A percentile compares a stretch with the other conserved stretches of the same genome.
These are phyloP conservation scores for Lepilemur ruficaudatus DNA, from an alignment of 2,797 vertebrate genomes.

Conservation along the genomic window DNA sequence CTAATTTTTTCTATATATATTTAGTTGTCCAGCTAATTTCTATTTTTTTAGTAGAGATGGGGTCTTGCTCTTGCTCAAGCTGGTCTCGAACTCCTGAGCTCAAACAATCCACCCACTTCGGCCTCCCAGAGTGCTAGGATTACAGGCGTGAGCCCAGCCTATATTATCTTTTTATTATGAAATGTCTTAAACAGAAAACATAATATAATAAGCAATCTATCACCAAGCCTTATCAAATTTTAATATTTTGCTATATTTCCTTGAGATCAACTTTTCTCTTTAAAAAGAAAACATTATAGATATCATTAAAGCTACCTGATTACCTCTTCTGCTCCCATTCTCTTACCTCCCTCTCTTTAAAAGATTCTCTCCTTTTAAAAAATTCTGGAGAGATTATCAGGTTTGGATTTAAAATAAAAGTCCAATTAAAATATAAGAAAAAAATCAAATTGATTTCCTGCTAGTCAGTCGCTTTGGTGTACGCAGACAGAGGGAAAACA, in stretches of 20 bases:
- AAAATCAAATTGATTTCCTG: neutral
- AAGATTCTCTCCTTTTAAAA: neutral
- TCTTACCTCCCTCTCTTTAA: neutral
- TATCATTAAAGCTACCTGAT: neutral
- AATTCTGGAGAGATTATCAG: neutral
- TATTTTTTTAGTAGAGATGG: too few relatives aligned
- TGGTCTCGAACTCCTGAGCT: too few relatives aligned
- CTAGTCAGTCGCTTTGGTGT: too few relatives aligned
- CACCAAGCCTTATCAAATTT: neutral
- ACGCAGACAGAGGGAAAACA: neutral
- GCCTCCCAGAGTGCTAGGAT: too few relatives aligned
- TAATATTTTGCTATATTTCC: neutral
- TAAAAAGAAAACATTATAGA: neutral
- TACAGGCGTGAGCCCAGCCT: too few relatives aligned
- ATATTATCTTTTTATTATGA: neutral
- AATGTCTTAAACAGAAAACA: conserved; percentile 33
- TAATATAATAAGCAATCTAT: neutral
- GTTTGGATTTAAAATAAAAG: neutral
- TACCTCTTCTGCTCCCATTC: neutral
- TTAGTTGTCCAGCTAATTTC: too few relatives aligned
- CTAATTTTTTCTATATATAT: too few relatives aligned
- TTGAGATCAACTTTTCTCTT: neutral
- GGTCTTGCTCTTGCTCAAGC: too few relatives aligned
- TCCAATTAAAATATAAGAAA: neutral
- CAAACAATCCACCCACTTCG: too few relatives aligned